Conservation (phyloP, 2,888 invertebrate species). For the Resseliella maxima region DNA sequence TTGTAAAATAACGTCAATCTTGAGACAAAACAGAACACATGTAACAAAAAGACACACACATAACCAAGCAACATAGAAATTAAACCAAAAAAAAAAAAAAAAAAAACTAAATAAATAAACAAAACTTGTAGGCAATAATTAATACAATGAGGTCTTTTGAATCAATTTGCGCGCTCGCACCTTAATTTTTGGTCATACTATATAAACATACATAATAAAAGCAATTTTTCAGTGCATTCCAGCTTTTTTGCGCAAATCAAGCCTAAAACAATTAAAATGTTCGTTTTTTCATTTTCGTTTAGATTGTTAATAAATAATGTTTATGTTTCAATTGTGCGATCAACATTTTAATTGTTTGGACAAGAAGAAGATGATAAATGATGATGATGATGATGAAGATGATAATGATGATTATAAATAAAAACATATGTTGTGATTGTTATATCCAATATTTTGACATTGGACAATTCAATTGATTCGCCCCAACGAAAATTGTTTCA, state of each 20-base stretch:
- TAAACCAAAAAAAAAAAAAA: neutral
- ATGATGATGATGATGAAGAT: too few relatives aligned
- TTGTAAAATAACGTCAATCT: neutral
- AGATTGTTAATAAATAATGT: conserved; percentile 33
- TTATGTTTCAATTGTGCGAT: neutral
- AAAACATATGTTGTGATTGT: conserved; percentile 8
- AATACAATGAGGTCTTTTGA: neutral
- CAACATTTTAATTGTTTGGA: neutral
- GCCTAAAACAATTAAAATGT: neutral
- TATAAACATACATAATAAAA: neutral
- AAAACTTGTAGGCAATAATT: conserved; percentile 36
- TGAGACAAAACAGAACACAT: neutral
- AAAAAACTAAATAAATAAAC: too few relatives aligned
- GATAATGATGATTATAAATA: too few relatives aligned
- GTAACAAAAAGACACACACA: conserved; percentile 10
- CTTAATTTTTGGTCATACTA: neutral
- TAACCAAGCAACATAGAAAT: neutral
- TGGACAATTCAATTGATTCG: neutral
- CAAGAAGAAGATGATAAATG: neutral
- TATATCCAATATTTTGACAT: neutral
- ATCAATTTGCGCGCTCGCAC: conserved; percentile 21
- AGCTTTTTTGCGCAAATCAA: conserved; percentile 5
- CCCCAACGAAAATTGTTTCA: neutral
- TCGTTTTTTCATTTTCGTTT: neutral
- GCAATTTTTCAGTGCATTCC: conserved; percentile 49